Evolutionary conservation across 2,888 invertebrate species (phyloP), one percentile per base, ranked within the genome.

Genomic region (Adineta ricciae): DNA sequence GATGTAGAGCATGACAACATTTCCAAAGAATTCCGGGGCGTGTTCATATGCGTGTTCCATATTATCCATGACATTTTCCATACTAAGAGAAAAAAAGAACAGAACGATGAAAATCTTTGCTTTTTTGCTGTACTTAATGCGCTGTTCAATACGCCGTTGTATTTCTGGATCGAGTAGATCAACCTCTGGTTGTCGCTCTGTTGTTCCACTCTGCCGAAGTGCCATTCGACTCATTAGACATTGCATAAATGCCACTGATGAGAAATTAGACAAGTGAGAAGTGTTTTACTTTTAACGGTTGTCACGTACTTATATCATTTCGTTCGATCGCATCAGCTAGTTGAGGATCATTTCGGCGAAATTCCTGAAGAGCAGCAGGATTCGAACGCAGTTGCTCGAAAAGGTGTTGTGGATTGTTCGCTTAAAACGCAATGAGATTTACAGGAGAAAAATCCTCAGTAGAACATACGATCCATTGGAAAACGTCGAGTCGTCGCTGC

Each of bases 31-130:
- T 91, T 99, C 99, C 0, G 99, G 99, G 91, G 97, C 96, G 90
- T 96, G 96, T 90, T 99, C 98, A 93, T 98, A 96, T 0, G 98
- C 98, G 1, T 96, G 96, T 90, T 97, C 96, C 97, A 98, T 97
- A 89, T 97, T 97, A 0, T 96, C 95, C 90, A 97, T 96, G 87
- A 98, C 96, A 90, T 98, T 98, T 90, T 96, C 89, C 86, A 90
- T 88, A 83, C 91, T 91, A 86, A n/a, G 87, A 1, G 27, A 41
- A 36, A 14, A 19, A 27, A 19, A 50, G 36, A n/a, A 14, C 24
- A 36, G 16, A 41, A 32, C 0, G 16, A 24, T 9, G 36, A 49
- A n/a, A 21, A 64, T 11, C 46, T 46, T 46, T 46, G 11, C 5
- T 27, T 38, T n/a, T 24, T 46, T 54, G 3, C 1, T 46, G 41